Evolutionary conservation across 1,140 invertebrate species (phyloP).

Genomic region (Cyphomyrmex costatus): DNA sequence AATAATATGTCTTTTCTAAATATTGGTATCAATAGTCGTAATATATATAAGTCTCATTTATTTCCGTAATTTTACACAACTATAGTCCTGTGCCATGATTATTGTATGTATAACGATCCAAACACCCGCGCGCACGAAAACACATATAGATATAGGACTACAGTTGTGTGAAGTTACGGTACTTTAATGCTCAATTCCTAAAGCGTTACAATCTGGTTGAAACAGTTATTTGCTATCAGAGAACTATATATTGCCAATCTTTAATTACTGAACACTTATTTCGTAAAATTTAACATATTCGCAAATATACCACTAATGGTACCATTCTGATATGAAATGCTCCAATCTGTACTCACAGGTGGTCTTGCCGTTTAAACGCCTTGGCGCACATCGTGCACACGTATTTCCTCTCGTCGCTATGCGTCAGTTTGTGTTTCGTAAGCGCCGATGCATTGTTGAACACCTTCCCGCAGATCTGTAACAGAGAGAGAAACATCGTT

Average conservation of each 20-base stretch:
- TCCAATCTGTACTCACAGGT: constrained; percentile 93
- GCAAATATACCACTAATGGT: background rate
- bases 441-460: constrained; percentile 99
- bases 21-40: background rate
- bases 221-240: background rate
- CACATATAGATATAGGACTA: too few relatives aligned
- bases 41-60: background rate
- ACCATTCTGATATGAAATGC: background rate
- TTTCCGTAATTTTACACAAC: too few relatives aligned
- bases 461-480: constrained; percentile 96
- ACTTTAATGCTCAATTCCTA: background rate
- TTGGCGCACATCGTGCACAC: constrained; percentile 98
- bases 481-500: constrained; percentile 73
- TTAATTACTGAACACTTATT: background rate
- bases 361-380: constrained; percentile 99
- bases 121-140: too few relatives aligned
- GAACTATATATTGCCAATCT: background rate
- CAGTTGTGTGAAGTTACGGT: too few relatives aligned
- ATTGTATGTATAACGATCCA: too few relatives aligned
- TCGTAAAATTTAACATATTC: background rate
- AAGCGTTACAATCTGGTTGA: background rate
- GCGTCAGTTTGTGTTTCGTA: constrained; percentile 98
- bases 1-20: background rate
- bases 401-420: constrained; percentile 99
- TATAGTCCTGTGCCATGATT: too few relatives aligned